Conservation (phyloP, 2,888 invertebrate genomes). For the Drosophila neonasuta region DNA sequence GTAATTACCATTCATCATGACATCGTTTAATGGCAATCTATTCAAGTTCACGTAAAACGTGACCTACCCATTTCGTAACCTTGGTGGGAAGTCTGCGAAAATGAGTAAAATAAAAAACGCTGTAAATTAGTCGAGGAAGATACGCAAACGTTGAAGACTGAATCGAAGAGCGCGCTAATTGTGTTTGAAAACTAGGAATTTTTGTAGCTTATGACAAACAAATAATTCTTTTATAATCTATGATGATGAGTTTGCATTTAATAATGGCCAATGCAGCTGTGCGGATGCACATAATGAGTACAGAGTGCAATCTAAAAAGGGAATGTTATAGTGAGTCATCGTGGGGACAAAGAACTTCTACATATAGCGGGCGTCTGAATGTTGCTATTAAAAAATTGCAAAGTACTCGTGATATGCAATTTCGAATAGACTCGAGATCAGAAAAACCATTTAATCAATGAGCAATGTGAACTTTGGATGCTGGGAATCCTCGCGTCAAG, state of each 20-base stretch:
- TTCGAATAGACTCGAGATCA: not conserved
- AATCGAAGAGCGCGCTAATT: constrained; percentile 1
- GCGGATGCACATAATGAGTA: not conserved
- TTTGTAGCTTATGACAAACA: constrained; percentile 8
- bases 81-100: not conserved
- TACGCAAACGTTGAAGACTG: not conserved
- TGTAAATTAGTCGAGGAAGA: constrained; percentile 2
- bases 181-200: too few relatives aligned
- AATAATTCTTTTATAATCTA: constrained; percentile 6
- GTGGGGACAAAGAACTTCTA: constrained; percentile 17
- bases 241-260: constrained; percentile 4
- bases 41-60: constrained; percentile 60
- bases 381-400: not conserved
- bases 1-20: constrained; percentile 54
- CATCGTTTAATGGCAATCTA: constrained; percentile 37
- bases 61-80: constrained; percentile 33
- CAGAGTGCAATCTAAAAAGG: not conserved
- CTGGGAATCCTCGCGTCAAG: not conserved
- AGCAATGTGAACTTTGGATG: constrained; percentile 19
- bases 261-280: constrained; percentile 3
- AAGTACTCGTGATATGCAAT: not conserved
- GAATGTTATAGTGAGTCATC: constrained; percentile 17
- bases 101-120: not conserved
- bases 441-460: not conserved
- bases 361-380: constrained; percentile 4